Percentiles rank a stretch among this genome's conserved stretches.
phyloP scores from a whole-genome alignment of 2,888 invertebrate genomes.

The Heliconius aoede region DNA sequence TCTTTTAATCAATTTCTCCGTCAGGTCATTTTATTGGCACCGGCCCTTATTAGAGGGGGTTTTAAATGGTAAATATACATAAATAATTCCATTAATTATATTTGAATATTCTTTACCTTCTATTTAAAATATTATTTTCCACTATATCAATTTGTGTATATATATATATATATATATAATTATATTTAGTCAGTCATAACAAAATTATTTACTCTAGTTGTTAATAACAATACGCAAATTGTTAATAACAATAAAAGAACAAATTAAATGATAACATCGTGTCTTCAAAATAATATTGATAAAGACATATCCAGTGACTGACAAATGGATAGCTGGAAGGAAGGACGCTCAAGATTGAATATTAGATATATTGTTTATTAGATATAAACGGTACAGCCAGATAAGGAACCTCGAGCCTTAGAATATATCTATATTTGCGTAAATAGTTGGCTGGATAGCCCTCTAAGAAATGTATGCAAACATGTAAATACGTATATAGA shows the following conservation, averaged over 20 bases:
- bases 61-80: too few relatives aligned
- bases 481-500: too few relatives aligned
- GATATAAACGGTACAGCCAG: constrained; percentile 2
- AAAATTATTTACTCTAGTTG: too few relatives aligned
- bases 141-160: too few relatives aligned
- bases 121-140: too few relatives aligned
- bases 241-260: neutral
- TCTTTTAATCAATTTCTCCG: too few relatives aligned
- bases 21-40: too few relatives aligned
- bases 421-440: neutral
- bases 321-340: constrained; percentile 13
- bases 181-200: too few relatives aligned
- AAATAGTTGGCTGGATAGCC: neutral
- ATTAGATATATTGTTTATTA: constrained; percentile 6
- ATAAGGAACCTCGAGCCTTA: neutral
- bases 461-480: neutral
- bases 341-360: neutral
- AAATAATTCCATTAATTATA: too few relatives aligned
- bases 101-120: too few relatives aligned
- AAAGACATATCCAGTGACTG: neutral
- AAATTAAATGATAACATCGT: neutral
- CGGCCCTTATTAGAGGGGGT: too few relatives aligned
- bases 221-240: neutral
- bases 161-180: too few relatives aligned
- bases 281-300: neutral